These are phyloP conservation scores for Drosophila gunungcola DNA, from an alignment of 1,140 invertebrate genomes.

Conservation along the genomic window DNA sequence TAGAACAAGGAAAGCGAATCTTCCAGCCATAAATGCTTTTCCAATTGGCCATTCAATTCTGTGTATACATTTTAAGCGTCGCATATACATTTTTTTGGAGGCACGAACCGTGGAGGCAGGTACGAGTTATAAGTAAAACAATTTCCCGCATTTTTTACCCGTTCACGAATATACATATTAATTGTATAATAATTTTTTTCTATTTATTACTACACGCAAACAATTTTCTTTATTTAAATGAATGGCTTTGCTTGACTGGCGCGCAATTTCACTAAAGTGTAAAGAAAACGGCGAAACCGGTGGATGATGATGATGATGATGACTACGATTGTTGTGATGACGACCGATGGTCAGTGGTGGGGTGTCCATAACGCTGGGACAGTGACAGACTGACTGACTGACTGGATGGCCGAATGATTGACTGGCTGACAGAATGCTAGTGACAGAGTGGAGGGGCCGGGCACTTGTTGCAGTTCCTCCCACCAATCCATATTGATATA, in stretches of 20 bases:
- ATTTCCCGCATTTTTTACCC: slow-evolving; percentile 27
- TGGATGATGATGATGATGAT: slow-evolving; percentile 29
- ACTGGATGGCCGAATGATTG: slow-evolving; percentile 22
- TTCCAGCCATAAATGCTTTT: slow-evolving; percentile 17
- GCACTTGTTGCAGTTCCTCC: slow-evolving; percentile 61
- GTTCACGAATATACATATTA: slow-evolving; percentile 43
- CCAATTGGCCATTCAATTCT: slow-evolving; percentile 25
- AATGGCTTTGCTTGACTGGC: slow-evolving; percentile 69
- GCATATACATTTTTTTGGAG: slow-evolving; percentile 30
- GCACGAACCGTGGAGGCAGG: slow-evolving; percentile 59
- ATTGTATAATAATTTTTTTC: slow-evolving; percentile 75
- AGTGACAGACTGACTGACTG: slow-evolving; percentile 30
- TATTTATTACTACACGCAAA: slow-evolving; percentile 70
- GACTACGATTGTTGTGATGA: slow-evolving; percentile 4
- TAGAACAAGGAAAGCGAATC: neutral
- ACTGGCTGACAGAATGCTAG: slow-evolving; percentile 44
- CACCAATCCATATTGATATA: slow-evolving; percentile 3
- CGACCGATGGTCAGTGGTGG: slow-evolving; percentile 22
- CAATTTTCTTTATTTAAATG: slow-evolving; percentile 80
- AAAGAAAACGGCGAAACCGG: slow-evolving; percentile 21
- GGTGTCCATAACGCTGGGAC: slow-evolving; percentile 7
- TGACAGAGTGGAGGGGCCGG: slow-evolving; percentile 25
- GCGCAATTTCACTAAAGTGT: slow-evolving; percentile 66
- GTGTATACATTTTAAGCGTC: slow-evolving; percentile 34
- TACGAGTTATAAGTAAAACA: slow-evolving; percentile 31